Conservation (phyloP, 2,888 invertebrate genomes). For the Scaptodrosophila latifasciaeformis region DNA sequence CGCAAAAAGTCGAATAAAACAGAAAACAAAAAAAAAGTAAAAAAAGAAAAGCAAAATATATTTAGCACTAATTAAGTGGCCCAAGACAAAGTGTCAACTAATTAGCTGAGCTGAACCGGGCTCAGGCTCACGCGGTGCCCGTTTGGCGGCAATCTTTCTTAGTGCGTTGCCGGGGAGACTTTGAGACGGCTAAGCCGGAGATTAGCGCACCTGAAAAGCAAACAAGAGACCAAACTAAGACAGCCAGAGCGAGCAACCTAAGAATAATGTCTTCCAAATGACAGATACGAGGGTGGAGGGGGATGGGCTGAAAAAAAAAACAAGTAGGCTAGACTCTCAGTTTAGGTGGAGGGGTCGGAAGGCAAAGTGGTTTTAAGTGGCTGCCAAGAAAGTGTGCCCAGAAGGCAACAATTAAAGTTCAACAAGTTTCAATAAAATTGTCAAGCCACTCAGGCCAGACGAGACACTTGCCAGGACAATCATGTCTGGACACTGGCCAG, state of each 20-base stretch:
- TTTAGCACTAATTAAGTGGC: slow-evolving; percentile 57
- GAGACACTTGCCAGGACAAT: no score
- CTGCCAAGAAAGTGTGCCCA: slow-evolving; percentile 2
- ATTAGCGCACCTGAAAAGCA: slow-evolving; percentile 57
- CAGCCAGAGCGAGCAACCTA: slow-evolving; percentile 14
- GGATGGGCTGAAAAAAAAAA: background rate
- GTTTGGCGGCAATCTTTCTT: slow-evolving; percentile 24
- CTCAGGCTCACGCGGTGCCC: slow-evolving; percentile 4
- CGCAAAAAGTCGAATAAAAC: slow-evolving; percentile 7
- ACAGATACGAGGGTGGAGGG: background rate
- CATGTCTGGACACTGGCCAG: slow-evolving; percentile 4
- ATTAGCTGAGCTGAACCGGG: slow-evolving; percentile 44
- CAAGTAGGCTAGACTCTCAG: no score
- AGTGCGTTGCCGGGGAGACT: background rate
- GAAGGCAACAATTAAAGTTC: slow-evolving; percentile 28
- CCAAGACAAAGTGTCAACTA: slow-evolving; percentile 63
- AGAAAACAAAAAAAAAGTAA: slow-evolving; percentile 8
- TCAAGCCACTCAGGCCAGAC: slow-evolving; percentile 15
- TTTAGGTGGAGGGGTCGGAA: no score
- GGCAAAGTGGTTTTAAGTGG: slow-evolving; percentile 3
- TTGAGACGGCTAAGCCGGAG: slow-evolving; percentile 50
- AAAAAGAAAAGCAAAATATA: slow-evolving; percentile 8
- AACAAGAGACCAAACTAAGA: slow-evolving; percentile 24
- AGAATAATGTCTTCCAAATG: slow-evolving; percentile 1
- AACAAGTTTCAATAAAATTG: slow-evolving; percentile 42